A percentile compares a stretch with the other conserved stretches of the same genome.
These are phyloP conservation scores for Xestia c-nigrum DNA, from an alignment of 2,888 invertebrate species.

Conservation along the genomic window DNA sequence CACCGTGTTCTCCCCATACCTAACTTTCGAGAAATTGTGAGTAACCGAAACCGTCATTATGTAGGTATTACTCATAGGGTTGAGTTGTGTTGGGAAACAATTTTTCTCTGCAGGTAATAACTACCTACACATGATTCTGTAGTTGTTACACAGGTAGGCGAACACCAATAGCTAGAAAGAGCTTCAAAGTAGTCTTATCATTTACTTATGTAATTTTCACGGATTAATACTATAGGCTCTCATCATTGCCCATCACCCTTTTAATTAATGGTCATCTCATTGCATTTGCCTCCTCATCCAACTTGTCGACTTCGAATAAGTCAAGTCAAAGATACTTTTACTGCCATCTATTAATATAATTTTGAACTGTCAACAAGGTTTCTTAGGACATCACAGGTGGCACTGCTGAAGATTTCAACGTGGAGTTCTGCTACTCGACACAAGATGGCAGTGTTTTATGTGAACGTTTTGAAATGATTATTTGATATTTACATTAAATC, in stretches of 20 bases:
- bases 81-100: background rate
- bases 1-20: background rate
- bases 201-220: background rate
- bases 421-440: slow-evolving; percentile 62
- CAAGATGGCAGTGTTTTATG: slow-evolving; percentile 66
- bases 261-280: background rate
- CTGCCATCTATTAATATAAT: slow-evolving; percentile 32
- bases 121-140: background rate
- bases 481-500: background rate
- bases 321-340: background rate
- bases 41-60: slow-evolving; percentile 11
- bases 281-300: background rate
- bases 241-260: background rate
- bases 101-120: no score
- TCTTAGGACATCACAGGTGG: background rate
- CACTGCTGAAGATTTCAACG: background rate
- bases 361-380: background rate
- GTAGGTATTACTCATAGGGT: background rate
- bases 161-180: background rate
- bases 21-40: slow-evolving; percentile 5
- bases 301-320: background rate
- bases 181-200: background rate
- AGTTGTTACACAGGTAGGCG: background rate
- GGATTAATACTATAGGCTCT: background rate
- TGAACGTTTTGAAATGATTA: fast-evolving